A percentile compares a stretch with the other conserved stretches of the same genome.
Conservation (phyloP, 2,888 invertebrate genomes). For the Charanyca ferruginea region DNA sequence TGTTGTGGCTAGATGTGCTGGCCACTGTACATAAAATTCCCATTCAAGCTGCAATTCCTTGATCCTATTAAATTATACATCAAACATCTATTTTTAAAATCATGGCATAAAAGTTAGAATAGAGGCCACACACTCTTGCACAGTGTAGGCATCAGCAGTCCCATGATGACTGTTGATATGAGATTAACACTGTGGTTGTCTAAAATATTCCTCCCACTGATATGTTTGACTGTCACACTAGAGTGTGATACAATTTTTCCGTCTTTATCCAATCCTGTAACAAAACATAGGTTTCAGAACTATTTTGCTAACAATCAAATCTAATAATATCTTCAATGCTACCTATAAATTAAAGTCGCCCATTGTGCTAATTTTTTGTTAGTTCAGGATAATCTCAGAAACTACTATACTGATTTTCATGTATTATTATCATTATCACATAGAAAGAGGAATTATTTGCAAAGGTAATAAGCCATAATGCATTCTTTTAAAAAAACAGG, state of each 20-base stretch:
- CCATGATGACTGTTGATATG: constrained; percentile 94
- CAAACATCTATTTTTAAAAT: constrained; percentile 17
- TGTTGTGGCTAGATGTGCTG: too few relatives aligned
- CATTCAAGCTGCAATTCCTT: constrained; percentile 24
- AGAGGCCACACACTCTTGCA: constrained; percentile 81
- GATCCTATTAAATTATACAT: constrained; percentile 5
- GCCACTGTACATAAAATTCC: constrained; percentile 31
- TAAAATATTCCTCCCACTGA: constrained; percentile 94
- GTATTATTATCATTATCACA: too few relatives aligned
- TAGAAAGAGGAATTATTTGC: too few relatives aligned
- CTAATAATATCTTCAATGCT: background rate
- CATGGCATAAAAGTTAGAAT: constrained; percentile 60
- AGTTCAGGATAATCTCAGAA: too few relatives aligned
- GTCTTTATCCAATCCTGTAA: constrained; percentile 92
- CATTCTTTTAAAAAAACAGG: too few relatives aligned
- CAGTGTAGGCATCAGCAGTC: constrained; percentile 93
- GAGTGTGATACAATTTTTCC: constrained; percentile 94
- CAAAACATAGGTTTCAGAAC: constrained; percentile 16
- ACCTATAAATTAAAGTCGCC: too few relatives aligned
- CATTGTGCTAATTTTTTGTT: too few relatives aligned
- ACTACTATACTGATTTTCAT: too few relatives aligned
- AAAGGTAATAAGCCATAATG: too few relatives aligned
- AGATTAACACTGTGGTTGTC: constrained; percentile 98
- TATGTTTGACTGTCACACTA: constrained; percentile 93
- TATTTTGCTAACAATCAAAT: background rate